Evolutionary conservation across 2,113 vertebrate genomes (phyloP), one percentile per base, ranked within the genome.

Genomic region (Raja brachyura): DNA sequence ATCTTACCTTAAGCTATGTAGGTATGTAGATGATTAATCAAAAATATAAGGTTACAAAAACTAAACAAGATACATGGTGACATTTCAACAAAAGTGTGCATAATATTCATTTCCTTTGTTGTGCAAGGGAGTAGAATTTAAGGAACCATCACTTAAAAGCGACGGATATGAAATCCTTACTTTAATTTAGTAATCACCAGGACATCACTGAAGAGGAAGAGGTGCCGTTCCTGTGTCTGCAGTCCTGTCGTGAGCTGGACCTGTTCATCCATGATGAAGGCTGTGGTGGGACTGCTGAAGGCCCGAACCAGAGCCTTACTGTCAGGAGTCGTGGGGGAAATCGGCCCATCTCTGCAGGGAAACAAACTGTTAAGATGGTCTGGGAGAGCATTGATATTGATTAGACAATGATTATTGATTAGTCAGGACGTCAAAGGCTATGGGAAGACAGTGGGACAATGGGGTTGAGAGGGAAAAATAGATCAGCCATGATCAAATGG

Each of bases 121-220:
- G 7, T 4, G 79, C 20, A 59, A 88, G 63, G 14, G n/a, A 18
- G n/a, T 66, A n/a, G 9, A 4, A 88, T 88, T 63, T 88, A n/a
- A 31, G 28, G n/a, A 63, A 56, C 16, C 63, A 6, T 86, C 56
- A 63, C 5, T 5, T 31, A n/a, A 13, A 70, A 90, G 39, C 25
- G 48, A n/a, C 20, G 33, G 5, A 4, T 20, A 39, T 59, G 0
- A 0, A 63, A 9, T 78, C 85, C 96, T 96, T 95, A 97, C 97
- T 96, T 97, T 94, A 96, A 95, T 94, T 97, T 97, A 81, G 97
- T 95, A 33, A 97, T 94, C 93, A 97, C 95, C 68, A 97, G 95
- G 54, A 94, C 94, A 94, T 97, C 95, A 63, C 94, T 96, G 95
- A 96, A 96, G 90, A 97, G 94, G 93, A 97, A 95, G 93, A 97